A percentile compares a stretch with the other conserved stretches of the same genome.
phyloP scores from a whole-genome alignment of 2,113 vertebrate species.

The Gnathonemus longibarbis region DNA sequence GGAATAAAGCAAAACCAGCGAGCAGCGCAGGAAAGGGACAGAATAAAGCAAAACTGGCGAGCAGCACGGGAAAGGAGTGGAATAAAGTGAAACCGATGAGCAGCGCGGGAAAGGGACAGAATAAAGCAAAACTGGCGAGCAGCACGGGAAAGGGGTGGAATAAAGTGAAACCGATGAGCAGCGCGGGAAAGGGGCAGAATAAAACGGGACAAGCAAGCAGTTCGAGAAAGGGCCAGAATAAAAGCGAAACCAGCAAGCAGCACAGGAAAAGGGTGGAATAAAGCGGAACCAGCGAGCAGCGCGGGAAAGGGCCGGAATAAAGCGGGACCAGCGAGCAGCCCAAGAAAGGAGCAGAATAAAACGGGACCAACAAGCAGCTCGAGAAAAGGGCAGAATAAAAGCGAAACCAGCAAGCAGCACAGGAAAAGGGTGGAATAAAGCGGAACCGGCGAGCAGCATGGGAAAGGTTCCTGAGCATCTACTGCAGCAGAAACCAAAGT shows the following conservation, averaged over 20 bases:
- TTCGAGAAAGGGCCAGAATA: background rate
- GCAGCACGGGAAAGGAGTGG: background rate
- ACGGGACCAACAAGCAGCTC: background rate
- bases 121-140: background rate
- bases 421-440: background rate
- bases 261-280: background rate
- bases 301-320: background rate
- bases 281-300: background rate
- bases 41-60: background rate
- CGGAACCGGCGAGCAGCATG: background rate
- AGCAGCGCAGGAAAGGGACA: rapidly evolving
- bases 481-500: background rate
- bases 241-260: background rate
- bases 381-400: background rate
- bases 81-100: background rate
- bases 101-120: rapidly evolving
- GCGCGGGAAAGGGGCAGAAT: background rate
- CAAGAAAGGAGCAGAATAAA: background rate
- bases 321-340: background rate
- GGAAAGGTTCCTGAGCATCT: background rate
- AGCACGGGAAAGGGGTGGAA: background rate
- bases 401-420: background rate
- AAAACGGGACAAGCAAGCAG: too few relatives aligned
- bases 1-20: background rate
- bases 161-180: background rate